Evolutionary conservation across 2,888 invertebrate genomes (phyloP), one percentile per base, ranked within the genome.

Genomic region (Linnaemya tessellans): DNA sequence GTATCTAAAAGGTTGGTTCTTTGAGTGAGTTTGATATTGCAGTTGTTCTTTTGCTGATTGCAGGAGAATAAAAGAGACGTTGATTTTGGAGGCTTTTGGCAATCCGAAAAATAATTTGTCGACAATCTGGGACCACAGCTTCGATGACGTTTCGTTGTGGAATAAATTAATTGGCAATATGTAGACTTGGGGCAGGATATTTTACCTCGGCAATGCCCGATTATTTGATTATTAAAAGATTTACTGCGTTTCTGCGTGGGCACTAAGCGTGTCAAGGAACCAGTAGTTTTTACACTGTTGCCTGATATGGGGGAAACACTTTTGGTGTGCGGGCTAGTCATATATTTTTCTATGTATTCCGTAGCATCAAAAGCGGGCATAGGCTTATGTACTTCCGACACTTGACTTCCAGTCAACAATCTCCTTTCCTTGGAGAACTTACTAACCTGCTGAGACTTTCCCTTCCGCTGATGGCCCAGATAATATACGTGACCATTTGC

Each of bases 301-400:
- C 38, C 22, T 30, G 51, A 38, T 25, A 73, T 11, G 10, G 79
- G 62, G 43, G 73, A 60, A 30, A 79, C 78, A 58, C 75, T 86
- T 7, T 88, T 85, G 84, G 88, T 89, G 9, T 89, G 88, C 65
- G 88, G 89, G 82, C 90, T 91, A 65, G 87, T 89, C 84, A 91
- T 87, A 35, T 88, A 89, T 82, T 90, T 91, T 79, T 91, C 92
- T 67, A 91, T 89, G 41, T 91, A 91, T 13, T 91, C 91, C 9
- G 91, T 91, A 46, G 91, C 91, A 86, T 92, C 91, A 80, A 90
- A 91, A 20, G 91, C 90, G 83, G 91, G 91, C 92, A 92, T 91
- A 46, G 90, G 89, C 11, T 90, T 90, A 56, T 90, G 90, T 2
- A 89, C 89, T n/a, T 90, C 89, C 4, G 90, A 89, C 41, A 89